phyloP scores from a whole-genome alignment of 53 echinoderm and acorn worm species.

The Arbacia lixula region DNA sequence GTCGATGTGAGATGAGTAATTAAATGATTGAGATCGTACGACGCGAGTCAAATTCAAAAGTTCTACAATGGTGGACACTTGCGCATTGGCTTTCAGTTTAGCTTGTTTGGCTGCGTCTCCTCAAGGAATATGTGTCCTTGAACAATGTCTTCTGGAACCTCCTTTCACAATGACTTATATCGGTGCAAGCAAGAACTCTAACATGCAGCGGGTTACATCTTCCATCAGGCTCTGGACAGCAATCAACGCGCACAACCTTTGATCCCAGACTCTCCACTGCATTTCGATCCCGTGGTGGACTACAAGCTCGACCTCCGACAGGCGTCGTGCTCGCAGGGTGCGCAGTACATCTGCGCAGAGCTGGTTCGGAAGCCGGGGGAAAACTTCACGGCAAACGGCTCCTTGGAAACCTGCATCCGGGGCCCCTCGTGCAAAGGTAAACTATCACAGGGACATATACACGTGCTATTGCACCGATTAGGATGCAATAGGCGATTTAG shows the following conservation, averaged over 20 bases:
- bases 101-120: not conserved
- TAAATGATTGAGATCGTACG: no score
- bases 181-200: no score
- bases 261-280: not conserved
- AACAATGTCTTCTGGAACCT: not conserved
- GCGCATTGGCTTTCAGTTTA: no score
- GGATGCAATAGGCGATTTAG: no score
- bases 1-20: no score
- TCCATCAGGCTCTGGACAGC: not conserved
- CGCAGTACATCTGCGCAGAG: conserved; percentile 10
- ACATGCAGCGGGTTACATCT: no score
- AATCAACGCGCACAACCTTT: not conserved
- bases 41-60: no score
- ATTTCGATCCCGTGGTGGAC: conserved; percentile 1
- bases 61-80: no score
- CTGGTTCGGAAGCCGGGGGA: not conserved
- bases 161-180: not conserved
- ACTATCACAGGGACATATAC: no score
- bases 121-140: not conserved
- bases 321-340: conserved; percentile 30
- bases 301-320: conserved; percentile 22
- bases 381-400: not conserved
- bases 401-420: conserved; percentile 5
- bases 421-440: conserved; percentile 36
- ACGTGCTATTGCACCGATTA: no score